phyloP scores from a whole-genome alignment of 2,797 vertebrate species.

The Leptodactylus fallax region DNA sequence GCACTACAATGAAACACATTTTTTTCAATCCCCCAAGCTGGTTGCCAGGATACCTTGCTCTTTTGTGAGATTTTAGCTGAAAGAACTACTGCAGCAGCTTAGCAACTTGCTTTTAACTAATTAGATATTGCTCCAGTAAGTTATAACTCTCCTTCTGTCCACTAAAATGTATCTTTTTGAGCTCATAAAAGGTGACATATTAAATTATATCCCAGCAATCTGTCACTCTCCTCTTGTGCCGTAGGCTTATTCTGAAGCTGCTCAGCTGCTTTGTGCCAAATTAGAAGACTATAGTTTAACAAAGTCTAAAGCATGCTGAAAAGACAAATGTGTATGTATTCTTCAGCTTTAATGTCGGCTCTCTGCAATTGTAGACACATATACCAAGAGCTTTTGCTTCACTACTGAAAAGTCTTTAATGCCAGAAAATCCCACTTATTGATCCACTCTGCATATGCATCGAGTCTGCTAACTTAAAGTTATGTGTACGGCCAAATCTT shows the following conservation, averaged over 20 bases:
- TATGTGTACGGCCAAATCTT: slow-evolving; percentile 56
- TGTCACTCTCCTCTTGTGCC: slow-evolving; percentile 50
- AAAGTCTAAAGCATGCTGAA: slow-evolving; percentile 49
- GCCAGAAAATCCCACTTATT: slow-evolving; percentile 59
- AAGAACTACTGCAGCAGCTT: slow-evolving; percentile 54
- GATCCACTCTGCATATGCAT: slow-evolving; percentile 57
- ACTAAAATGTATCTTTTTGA: slow-evolving; percentile 62
- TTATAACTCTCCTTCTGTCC: slow-evolving; percentile 61
- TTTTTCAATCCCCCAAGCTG: slow-evolving; percentile 48
- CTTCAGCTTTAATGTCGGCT: slow-evolving; percentile 31
- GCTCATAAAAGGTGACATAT: slow-evolving; percentile 63
- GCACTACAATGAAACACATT: slow-evolving; percentile 58
- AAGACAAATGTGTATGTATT: slow-evolving; percentile 38
- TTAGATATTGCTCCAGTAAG: slow-evolving; percentile 62
- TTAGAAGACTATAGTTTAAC: slow-evolving; percentile 56
- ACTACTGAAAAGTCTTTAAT: slow-evolving; percentile 54
- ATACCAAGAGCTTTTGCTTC: slow-evolving; percentile 15
- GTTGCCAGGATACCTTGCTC: slow-evolving; percentile 60
- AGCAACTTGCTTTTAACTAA: slow-evolving; percentile 64
- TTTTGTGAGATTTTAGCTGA: slow-evolving; percentile 57
- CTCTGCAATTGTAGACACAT: slow-evolving; percentile 28
- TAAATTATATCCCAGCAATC: slow-evolving; percentile 59
- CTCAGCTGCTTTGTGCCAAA: slow-evolving; percentile 55
- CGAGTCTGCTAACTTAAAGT: slow-evolving; percentile 47
- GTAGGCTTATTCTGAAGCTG: slow-evolving; percentile 50